A percentile compares a stretch with the other conserved stretches of the same genome.
phyloP scores from a whole-genome alignment of 1,140 invertebrate species.

The Zaprionus ghesquierei region DNA sequence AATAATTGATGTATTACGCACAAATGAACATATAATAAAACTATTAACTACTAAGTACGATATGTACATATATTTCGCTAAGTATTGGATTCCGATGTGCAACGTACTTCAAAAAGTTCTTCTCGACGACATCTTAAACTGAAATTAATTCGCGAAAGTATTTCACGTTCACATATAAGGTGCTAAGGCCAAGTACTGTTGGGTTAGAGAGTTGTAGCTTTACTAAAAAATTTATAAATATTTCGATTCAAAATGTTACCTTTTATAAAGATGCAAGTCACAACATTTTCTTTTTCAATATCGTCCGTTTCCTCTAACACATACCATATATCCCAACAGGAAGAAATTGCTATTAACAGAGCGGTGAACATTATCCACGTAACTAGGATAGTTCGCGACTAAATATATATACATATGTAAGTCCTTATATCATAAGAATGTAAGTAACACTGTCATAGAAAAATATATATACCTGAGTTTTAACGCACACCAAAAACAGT shows the following conservation, averaged over 20 bases:
- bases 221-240: background rate
- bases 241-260: background rate
- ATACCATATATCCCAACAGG: conserved; percentile 1
- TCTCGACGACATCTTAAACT: no score
- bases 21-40: no score
- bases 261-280: conserved; percentile 28
- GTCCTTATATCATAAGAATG: background rate
- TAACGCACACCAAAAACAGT: conserved; percentile 7
- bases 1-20: no score
- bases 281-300: conserved; percentile 8
- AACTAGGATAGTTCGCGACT: background rate
- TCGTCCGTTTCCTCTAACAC: background rate
- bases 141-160: no score
- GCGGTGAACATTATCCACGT: background rate
- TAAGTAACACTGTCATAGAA: background rate
- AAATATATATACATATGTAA: no score
- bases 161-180: conserved; percentile 14
- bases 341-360: background rate
- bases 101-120: no score
- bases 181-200: conserved; percentile 9
- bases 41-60: no score
- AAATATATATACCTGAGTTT: conserved; percentile 21
- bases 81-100: no score
- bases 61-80: no score
- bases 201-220: background rate